Base-by-base conservation (phyloP, 2,113 vertebrate genomes). In the Mustela nigripes region DNA sequence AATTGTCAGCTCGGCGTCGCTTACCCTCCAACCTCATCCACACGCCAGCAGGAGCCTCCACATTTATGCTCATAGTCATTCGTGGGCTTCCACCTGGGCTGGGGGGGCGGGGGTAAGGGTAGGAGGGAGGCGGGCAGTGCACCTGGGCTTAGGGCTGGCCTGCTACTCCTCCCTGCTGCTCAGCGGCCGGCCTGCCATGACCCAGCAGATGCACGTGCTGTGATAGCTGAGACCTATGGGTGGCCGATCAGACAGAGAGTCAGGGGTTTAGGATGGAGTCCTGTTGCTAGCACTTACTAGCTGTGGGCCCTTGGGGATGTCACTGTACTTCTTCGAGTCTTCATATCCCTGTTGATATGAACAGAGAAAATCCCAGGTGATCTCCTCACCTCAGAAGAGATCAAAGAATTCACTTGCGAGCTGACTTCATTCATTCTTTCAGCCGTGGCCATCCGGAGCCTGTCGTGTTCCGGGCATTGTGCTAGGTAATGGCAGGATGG, bases 1-100 rank as follows among this genome's bases (percentile, higher is more conserved):
- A 97, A 88, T 89, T 92, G 98, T 91, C 92, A 94, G 84, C 81
- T 84, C 12, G 84, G 45, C 63, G 58, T 67, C 84, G 73, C 36
- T 33, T 10, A 2, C 56, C 10, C 42, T 86, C 31, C 4, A 26
- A 5, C 50, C 31, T 60, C 74, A 58, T 24, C 82, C 60, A 21
- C 67, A n/a, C 28, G 0, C 56, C 48, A 33, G 45, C 5, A 33
- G 71, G n/a, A 73, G 84, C 14, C 65, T 89, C 39, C 28, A 22
- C 62, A 42, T 95, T 18, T 48, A 78, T 48, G 16, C 42, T 78
- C 56, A 85, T 42, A 58, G 6, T 97, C 89, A 63, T 45, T 65
- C 19, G 28, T 71, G 91, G 89, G 28, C 76, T 97, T 92, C 14
- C 21, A 1, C 5, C 65, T 88, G 65, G 78, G 5, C 95, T 71